Evolutionary conservation across 2,888 invertebrate species (phyloP), one percentile per base, ranked within the genome.

Genomic region (Cremastobaeus sp.): DNA sequence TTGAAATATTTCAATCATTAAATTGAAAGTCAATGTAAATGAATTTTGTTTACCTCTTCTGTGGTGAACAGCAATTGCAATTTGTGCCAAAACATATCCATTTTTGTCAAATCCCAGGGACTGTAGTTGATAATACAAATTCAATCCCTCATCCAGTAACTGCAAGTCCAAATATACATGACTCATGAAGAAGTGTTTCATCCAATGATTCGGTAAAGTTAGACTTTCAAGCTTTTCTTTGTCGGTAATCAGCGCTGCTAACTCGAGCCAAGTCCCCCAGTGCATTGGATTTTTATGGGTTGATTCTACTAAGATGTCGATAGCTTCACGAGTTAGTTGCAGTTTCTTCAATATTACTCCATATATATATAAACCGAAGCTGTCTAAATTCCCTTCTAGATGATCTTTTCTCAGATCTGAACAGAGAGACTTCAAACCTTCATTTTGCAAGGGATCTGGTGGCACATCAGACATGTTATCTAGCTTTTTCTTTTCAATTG

Each of bases 221-320:
- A 93, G 84, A 1, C 90, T 89, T 68, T 92, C 90, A 14, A 94
- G 84, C 50, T 93, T 94, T 81, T 95, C 94, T 87, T 93, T 93
- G 81, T 95, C 95, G 74, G 92, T 92, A 55, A 98, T 93, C 1
- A 99, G 89, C 5, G 94, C 92, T 0, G 96, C 94, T 9, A 99
- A 89, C 86, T 98, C 98, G 28, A 96, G 90, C 96, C 99, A 99
- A 0, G 98, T 95, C 35, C 96, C 94, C 99, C 99, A 99, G 70
- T 97, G 91, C 82, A 95, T 92, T 0, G 97, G 97, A 57, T 93
- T 92, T 35, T 91, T 90, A 66, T 92, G 91, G 8, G 96, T 91
- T 0, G 97, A 92, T 81, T 95, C 93, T 14, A 94, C 90, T 35
- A 99, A 90, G 45, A 94, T 91, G 77, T 94, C 92, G 17, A 93